phyloP scores from a whole-genome alignment of 2,888 invertebrate species.

The Exocentrus adspersus region DNA sequence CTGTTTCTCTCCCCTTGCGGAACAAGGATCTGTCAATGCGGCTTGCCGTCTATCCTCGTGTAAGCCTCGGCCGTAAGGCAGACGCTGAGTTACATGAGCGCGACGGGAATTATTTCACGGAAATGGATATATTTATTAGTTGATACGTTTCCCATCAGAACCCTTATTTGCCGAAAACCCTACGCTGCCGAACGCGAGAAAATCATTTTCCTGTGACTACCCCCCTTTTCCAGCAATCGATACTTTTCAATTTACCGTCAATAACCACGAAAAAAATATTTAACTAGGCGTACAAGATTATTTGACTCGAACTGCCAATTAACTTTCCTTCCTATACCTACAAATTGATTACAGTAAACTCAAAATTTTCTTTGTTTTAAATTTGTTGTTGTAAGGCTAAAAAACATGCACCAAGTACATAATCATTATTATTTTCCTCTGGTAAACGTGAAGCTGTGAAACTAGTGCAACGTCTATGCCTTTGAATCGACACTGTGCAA shows the following conservation, averaged over 20 bases:
- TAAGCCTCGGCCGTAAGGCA: neutral
- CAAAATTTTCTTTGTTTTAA: no score
- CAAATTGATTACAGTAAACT: no score
- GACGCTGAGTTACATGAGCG: neutral
- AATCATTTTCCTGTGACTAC: neutral
- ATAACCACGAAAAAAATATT: no score
- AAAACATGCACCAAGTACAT: no score
- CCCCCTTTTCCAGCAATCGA: neutral
- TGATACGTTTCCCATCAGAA: neutral
- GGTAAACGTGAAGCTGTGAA: no score
- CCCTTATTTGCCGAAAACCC: neutral
- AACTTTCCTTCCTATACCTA: no score
- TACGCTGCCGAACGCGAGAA: neutral
- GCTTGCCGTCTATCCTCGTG: slow-evolving; percentile 15
- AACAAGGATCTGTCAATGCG: slow-evolving; percentile 42
- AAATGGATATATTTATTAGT: slow-evolving; percentile 1
- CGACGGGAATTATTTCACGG: neutral
- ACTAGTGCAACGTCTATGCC: neutral
- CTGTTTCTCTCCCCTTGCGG: slow-evolving; percentile 41
- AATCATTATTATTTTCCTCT: no score
- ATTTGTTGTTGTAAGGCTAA: no score
- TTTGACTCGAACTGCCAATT: no score
- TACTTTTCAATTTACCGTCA: neutral
- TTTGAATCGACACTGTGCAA: slow-evolving; percentile 16
- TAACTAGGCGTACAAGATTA: no score